phyloP scores from a whole-genome alignment of 2,113 vertebrate species.

The Colinus virginianus region DNA sequence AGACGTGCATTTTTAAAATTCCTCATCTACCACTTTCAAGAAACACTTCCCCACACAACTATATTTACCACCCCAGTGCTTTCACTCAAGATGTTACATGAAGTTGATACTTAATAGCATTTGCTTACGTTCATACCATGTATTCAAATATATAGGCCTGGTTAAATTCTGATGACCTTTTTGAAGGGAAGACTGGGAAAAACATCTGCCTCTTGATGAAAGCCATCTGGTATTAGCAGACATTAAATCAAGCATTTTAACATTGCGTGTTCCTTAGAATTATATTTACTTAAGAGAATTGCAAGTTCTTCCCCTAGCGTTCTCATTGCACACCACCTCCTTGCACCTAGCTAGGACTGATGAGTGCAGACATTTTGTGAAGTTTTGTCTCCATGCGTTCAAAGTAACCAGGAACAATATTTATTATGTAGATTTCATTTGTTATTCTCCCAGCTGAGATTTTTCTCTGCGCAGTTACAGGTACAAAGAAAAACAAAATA shows the following conservation, averaged over 20 bases:
- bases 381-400: constrained; percentile 51
- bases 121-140: not conserved
- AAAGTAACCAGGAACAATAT: constrained; percentile 62
- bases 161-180: constrained; percentile 56
- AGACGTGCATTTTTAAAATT: not conserved
- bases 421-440: constrained; percentile 51
- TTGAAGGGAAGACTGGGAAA: constrained; percentile 19
- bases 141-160: constrained; percentile 34
- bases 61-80: not conserved
- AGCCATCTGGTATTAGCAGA: constrained; percentile 68
- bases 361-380: constrained; percentile 52
- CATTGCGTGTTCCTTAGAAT: not conserved
- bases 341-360: constrained; percentile 29
- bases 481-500: constrained; percentile 16
- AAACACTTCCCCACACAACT: constrained; percentile 19
- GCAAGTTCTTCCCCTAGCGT: constrained; percentile 13
- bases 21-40: not conserved
- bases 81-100: not conserved
- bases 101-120: not conserved
- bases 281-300: not conserved
- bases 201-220: constrained; percentile 70
- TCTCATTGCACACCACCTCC: constrained; percentile 11
- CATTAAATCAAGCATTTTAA: constrained; percentile 49
- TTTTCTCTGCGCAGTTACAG: constrained; percentile 43
- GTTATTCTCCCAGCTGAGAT: constrained; percentile 17